Percentiles rank a stretch among this genome's conserved stretches.
Conservation (phyloP, 1,140 invertebrate species). For the Delia radicum region DNA sequence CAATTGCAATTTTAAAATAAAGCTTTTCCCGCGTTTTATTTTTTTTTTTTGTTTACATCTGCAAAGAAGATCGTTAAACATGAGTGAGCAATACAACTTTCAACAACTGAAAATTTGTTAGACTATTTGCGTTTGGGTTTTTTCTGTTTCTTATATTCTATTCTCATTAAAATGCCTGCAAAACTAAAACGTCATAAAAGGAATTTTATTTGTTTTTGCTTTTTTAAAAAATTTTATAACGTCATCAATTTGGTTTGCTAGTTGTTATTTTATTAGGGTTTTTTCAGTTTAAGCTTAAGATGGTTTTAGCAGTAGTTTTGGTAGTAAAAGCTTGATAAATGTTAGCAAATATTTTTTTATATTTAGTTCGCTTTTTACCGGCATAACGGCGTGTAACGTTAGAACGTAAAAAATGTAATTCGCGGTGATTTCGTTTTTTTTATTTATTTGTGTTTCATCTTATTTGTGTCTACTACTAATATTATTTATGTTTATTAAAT, state of each 20-base stretch:
- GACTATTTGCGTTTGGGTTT: background rate
- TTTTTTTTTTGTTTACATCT: no score
- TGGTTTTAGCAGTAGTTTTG: background rate
- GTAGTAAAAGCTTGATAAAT: conserved; percentile 21
- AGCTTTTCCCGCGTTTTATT: background rate
- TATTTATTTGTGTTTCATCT: background rate
- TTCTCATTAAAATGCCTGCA: background rate
- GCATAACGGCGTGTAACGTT: conserved; percentile 5
- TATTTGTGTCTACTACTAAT: background rate
- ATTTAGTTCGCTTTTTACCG: conserved; percentile 20
- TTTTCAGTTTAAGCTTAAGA: no score
- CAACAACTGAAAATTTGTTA: no score
- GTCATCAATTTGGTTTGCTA: background rate
- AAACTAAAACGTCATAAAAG: background rate
- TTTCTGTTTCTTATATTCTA: background rate
- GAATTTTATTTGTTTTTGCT: background rate
- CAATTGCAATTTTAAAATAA: background rate
- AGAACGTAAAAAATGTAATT: background rate
- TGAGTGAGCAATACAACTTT: no score
- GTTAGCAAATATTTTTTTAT: conserved; percentile 10
- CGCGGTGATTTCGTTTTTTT: background rate
- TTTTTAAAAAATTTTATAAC: background rate
- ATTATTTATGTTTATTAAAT: no score
- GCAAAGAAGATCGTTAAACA: no score
- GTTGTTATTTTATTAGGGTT: background rate